phyloP scores from a whole-genome alignment of 2,113 vertebrate genomes.

The Cavia aperea region DNA sequence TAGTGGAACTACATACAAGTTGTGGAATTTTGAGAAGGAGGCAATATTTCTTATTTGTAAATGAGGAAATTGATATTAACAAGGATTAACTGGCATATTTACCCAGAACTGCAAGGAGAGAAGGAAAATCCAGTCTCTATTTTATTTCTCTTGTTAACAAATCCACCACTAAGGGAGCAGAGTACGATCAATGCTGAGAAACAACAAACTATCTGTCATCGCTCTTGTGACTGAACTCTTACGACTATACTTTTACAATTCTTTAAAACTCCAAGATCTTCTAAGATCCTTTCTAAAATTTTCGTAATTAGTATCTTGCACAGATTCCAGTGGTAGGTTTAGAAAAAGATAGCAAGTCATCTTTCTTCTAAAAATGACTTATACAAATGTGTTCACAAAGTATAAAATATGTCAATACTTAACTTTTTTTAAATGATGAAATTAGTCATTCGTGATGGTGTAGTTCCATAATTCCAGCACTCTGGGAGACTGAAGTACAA shows the following conservation, averaged over 20 bases:
- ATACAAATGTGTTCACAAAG: neutral
- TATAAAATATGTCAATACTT: neutral
- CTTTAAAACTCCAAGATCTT: neutral
- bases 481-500: neutral
- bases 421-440: neutral
- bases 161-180: neutral
- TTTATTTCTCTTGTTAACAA: neutral
- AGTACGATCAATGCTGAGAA: neutral
- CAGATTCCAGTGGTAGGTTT: neutral
- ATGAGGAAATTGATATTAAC: neutral
- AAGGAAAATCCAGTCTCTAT: neutral
- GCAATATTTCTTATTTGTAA: neutral
- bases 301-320: neutral
- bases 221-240: neutral
- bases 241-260: neutral
- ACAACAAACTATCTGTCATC: neutral
- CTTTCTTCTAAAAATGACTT: neutral
- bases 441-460: neutral
- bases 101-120: neutral
- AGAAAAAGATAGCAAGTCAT: neutral
- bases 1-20: neutral
- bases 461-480: neutral
- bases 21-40: neutral
- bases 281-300: neutral
- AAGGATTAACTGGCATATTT: neutral